Conservation (phyloP, 1,140 invertebrate species). For the Zaprionus tsacasi region DNA sequence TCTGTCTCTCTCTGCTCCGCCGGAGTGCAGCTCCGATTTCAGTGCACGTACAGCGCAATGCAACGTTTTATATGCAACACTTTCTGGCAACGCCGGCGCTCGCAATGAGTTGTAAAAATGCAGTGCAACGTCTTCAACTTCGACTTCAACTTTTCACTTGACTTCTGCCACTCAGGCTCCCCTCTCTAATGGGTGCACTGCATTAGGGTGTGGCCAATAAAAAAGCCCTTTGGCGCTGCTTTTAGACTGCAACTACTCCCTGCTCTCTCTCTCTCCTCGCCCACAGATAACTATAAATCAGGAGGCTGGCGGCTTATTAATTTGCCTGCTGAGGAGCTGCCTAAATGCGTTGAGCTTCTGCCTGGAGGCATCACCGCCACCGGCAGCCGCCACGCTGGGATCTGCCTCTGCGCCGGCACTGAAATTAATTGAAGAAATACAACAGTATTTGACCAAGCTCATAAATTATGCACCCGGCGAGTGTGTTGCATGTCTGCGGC, state of each 20-base stretch:
- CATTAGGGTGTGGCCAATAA: constrained; percentile 60
- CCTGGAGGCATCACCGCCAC: constrained; percentile 59
- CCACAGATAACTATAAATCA: constrained; percentile 88
- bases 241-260: constrained; percentile 11
- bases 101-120: constrained; percentile 79
- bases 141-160: constrained; percentile 51
- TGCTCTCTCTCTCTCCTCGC: constrained; percentile 19
- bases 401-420: constrained; percentile 50
- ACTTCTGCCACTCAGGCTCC: constrained; percentile 7
- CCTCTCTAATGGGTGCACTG: constrained; percentile 61
- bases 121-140: constrained; percentile 56
- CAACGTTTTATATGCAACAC: constrained; percentile 79
- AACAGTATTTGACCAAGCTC: constrained; percentile 89
- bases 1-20: too few species aligned
- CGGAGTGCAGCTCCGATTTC: constrained; percentile 31
- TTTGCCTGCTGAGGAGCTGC: constrained; percentile 86
- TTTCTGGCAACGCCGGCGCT: constrained; percentile 44
- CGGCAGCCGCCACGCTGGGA: constrained; percentile 16
- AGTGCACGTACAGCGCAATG: constrained; percentile 72
- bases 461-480: constrained; percentile 88
- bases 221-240: constrained; percentile 27
- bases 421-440: constrained; percentile 89
- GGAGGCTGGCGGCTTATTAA: constrained; percentile 88
- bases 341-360: constrained; percentile 72
- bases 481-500: constrained; percentile 91